A percentile compares a stretch with the other conserved stretches of the same genome.
phyloP scores from a whole-genome alignment of 2,888 invertebrate species.

The Chironomus tentans region DNA sequence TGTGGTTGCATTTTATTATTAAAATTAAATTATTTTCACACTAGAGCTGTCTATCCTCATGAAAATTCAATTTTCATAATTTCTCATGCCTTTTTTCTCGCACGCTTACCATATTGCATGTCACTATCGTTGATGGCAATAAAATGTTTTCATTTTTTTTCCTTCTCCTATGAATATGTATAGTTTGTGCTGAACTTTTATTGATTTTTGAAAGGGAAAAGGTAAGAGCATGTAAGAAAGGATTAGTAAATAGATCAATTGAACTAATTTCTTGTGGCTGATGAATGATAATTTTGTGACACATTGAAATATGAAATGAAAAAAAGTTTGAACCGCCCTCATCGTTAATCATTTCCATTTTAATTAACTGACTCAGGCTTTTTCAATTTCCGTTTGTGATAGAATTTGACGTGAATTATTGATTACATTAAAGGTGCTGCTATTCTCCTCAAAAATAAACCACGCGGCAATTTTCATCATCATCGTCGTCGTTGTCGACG shows the following conservation, averaged over 20 bases:
- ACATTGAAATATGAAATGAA: not conserved
- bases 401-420: constrained; percentile 25
- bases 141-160: not conserved
- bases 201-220: too few relatives aligned
- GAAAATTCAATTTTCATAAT: constrained; percentile 20
- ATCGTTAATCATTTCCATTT: constrained; percentile 27
- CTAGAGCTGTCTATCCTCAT: constrained; percentile 18
- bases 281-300: not conserved
- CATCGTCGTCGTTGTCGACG: not conserved
- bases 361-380: constrained; percentile 24
- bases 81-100: not conserved
- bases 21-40: constrained; percentile 26
- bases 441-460: not conserved
- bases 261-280: not conserved
- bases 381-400: constrained; percentile 27
- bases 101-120: not conserved
- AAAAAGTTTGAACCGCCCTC: not conserved
- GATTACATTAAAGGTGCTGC: constrained; percentile 23
- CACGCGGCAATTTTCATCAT: not conserved
- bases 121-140: not conserved
- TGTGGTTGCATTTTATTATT: constrained; percentile 8
- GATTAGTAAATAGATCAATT: too few relatives aligned
- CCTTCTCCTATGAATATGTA: too few relatives aligned
- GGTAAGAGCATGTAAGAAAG: too few relatives aligned
- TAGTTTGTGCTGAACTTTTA: too few relatives aligned